Evolutionary conservation across 2,888 invertebrate species (phyloP).

Genomic region (Serrognathus titanus): DNA sequence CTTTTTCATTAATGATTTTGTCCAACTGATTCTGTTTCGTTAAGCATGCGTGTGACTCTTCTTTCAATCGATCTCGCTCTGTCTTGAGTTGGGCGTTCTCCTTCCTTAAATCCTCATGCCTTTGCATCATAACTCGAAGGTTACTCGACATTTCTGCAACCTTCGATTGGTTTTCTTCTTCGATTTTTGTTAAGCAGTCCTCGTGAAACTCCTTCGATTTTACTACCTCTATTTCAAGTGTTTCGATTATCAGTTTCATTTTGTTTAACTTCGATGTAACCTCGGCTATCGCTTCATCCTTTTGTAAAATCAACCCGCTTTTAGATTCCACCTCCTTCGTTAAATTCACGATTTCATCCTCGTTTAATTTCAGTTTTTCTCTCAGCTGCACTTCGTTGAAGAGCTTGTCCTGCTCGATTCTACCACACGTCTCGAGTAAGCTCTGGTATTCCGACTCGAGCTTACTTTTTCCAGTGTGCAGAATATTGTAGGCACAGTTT

Average conservation of each 20-base stretch:
- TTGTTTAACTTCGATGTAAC: constrained; percentile 11
- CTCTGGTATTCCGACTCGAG: constrained; percentile 17
- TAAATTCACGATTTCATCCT: constrained; percentile 9
- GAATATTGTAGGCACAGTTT: constrained; percentile 25
- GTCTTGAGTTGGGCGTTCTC: constrained; percentile 4
- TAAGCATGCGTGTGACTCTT: constrained; percentile 10
- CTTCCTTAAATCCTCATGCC: constrained; percentile 8
- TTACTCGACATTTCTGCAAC: constrained; percentile 14
- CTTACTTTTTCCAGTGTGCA: constrained; percentile 27
- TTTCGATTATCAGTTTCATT: constrained; percentile 11
- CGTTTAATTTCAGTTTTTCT: constrained; percentile 2
- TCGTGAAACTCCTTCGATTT: constrained; percentile 6
- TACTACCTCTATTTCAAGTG: constrained; percentile 8
- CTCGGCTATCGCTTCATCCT: constrained; percentile 7
- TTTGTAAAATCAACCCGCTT: constrained; percentile 7
- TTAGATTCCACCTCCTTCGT: neutral
- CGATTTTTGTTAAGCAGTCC: constrained; percentile 9
- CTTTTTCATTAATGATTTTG: constrained; percentile 7
- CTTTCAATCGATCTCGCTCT: constrained; percentile 10
- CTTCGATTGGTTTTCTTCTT: constrained; percentile 11
- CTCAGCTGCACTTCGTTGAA: constrained; percentile 18
- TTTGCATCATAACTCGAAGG: constrained; percentile 14
- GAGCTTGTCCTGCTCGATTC: constrained; percentile 21
- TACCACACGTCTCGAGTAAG: constrained; percentile 3
- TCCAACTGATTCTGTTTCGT: constrained; percentile 8